These are phyloP conservation scores for Drosophila leonis DNA, from an alignment of 2,888 invertebrate species.

Conservation along the genomic window DNA sequence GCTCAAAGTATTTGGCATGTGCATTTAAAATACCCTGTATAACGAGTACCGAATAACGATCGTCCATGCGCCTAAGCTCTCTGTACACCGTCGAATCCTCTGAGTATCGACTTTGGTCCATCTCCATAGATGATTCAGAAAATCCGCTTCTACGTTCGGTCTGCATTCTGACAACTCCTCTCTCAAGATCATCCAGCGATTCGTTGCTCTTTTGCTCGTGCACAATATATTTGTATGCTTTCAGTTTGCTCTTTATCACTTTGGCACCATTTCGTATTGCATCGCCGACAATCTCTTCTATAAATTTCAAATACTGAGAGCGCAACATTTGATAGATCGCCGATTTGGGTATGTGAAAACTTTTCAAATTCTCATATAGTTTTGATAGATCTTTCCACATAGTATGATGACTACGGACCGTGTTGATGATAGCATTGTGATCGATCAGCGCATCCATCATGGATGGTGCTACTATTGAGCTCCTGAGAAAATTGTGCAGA, in stretches of 20 bases:
- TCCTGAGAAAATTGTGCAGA: conserved; percentile 5
- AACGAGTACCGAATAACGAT: conserved; percentile 37
- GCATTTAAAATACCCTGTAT: conserved; percentile 22
- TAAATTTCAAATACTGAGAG: conserved; percentile 40
- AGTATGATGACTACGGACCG: conserved; percentile 46
- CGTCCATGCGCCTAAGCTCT: not conserved
- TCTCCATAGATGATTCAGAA: not conserved
- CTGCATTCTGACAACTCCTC: too few relatives aligned
- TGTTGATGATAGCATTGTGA: not conserved
- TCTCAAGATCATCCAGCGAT: too few relatives aligned
- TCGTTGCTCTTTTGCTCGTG: not conserved
- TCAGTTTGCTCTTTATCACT: not conserved
- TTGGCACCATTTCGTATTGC: conserved; percentile 9
- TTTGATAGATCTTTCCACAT: conserved; percentile 49
- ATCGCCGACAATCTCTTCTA: conserved; percentile 16
- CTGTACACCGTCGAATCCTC: not conserved
- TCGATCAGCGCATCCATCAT: conserved; percentile 28
- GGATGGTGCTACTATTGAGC: conserved; percentile 25
- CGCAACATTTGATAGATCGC: conserved; percentile 8
- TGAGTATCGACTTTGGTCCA: not conserved
- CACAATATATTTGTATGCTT: too few relatives aligned
- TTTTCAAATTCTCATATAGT: conserved; percentile 35
- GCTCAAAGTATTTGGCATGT: conserved; percentile 24
- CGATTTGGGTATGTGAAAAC: not conserved
- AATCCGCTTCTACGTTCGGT: not conserved